Evolutionary conservation across 2,888 invertebrate genomes (phyloP), one percentile per base, ranked within the genome.

Genomic region (Eudemis profundana): DNA sequence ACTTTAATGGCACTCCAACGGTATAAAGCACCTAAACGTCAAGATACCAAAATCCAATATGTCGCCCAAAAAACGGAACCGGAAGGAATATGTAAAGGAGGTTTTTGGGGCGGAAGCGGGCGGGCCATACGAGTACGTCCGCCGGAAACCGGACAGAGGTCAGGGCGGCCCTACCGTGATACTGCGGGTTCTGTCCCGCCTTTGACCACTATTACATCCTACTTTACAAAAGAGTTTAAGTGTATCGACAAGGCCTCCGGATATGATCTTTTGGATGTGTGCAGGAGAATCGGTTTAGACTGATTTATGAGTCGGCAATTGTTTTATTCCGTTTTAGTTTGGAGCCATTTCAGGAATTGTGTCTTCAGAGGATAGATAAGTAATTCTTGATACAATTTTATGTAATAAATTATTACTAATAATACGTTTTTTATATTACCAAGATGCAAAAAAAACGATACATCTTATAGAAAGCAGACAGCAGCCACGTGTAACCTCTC

Each of bases 21-120:
- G 29, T 56, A 49, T 49, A 63, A 64, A 64, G 47, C 46, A 33
- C 42, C 40, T n/a, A 44, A 57, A 42, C 57, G 64, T 64, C 65
- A 53, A 53, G 59, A 47, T 47, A 65, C 59, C 57, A 46, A 50
- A 63, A 64, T 38, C 65, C 65, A 65, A 65, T 65, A 65, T 65
- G 65, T 65, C 53, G 59, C 46, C 51, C 51, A 53, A 65, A 65
- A 65, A 65, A 59, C 65, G 46, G 50, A 23, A 64, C 64, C 65
- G 65, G 65, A 65, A 65, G 60, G 53, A 57, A 47, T 65, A 65
- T 65, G 64, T 65, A 60, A 65, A 60, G 57, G 59, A 60, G 65
- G 65, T 65, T 60, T 65, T 65, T 60, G 60, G 65, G 53, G 53
- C 65, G 65, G 65, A 65, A 65, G 53, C 64, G 57, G 64, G 59